Conservation (phyloP, 37 sponge, comb jelly and placozoan genomes). For the Beroe forskalii region DNA sequence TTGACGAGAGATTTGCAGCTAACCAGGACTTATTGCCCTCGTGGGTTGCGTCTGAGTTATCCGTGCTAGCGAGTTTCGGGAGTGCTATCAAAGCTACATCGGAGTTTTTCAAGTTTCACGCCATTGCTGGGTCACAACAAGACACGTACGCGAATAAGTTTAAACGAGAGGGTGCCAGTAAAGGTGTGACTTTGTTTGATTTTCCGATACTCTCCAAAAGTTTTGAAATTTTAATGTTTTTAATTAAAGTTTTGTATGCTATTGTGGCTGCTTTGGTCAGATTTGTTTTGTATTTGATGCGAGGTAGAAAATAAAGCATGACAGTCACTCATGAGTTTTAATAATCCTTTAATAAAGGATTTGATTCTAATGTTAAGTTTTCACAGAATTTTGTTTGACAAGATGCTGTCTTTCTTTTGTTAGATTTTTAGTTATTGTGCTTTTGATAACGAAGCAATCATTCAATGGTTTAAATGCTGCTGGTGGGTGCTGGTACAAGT, state of each 20-base stretch:
- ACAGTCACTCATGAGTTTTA: too few relatives aligned
- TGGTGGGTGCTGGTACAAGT: too few relatives aligned
- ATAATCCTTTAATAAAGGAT: too few relatives aligned
- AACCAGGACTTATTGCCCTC: neutral
- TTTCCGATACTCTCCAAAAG: neutral
- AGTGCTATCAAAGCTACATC: neutral
- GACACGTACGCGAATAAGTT: slow-evolving; percentile 19
- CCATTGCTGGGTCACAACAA: neutral
- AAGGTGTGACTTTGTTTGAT: neutral
- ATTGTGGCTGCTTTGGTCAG: neutral
- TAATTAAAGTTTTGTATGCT: neutral
- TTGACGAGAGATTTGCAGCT: slow-evolving; percentile 76
- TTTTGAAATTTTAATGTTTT: neutral
- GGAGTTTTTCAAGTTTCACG: slow-evolving; percentile 38
- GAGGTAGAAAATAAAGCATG: neutral
- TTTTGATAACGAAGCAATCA: too few relatives aligned
- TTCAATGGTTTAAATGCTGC: too few relatives aligned
- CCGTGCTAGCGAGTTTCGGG: neutral
- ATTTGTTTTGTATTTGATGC: neutral
- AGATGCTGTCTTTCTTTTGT: too few relatives aligned
- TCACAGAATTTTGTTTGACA: too few relatives aligned
- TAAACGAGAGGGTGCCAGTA: neutral
- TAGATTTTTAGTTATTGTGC: too few relatives aligned
- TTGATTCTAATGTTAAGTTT: too few relatives aligned
- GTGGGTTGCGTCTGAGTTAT: neutral